Conservation (phyloP, 2,113 vertebrate genomes). For the Theristicus caerulescens region DNA sequence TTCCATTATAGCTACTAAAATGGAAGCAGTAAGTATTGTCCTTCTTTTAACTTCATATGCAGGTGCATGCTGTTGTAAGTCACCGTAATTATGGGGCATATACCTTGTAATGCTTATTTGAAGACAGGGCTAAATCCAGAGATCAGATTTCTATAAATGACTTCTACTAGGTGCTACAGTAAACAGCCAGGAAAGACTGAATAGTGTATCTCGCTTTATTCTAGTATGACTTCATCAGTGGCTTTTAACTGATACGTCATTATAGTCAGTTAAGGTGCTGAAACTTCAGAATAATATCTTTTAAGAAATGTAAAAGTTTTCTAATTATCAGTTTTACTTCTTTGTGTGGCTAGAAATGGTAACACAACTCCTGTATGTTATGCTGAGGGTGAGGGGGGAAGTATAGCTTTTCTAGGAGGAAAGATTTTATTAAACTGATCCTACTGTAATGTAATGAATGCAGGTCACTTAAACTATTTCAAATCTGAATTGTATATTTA, state of each 20-base stretch:
- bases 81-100: background rate
- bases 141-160: background rate
- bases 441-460: background rate
- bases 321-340: background rate
- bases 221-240: background rate
- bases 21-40: slow-evolving; percentile 22
- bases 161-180: background rate
- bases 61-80: background rate
- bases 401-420: background rate
- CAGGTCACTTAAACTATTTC: background rate
- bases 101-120: background rate
- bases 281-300: background rate
- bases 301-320: background rate
- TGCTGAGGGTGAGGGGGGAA: fast-evolving
- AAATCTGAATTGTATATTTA: background rate
- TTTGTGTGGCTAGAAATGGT: background rate
- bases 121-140: background rate
- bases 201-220: background rate
- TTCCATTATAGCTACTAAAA: slow-evolving; percentile 36
- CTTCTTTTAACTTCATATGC: background rate
- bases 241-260: background rate
- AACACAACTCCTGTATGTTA: background rate
- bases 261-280: background rate
- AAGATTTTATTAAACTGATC: background rate
- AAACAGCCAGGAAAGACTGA: background rate